Base-by-base conservation (phyloP, 1,140 invertebrate species). In the Arion vulgaris region DNA sequence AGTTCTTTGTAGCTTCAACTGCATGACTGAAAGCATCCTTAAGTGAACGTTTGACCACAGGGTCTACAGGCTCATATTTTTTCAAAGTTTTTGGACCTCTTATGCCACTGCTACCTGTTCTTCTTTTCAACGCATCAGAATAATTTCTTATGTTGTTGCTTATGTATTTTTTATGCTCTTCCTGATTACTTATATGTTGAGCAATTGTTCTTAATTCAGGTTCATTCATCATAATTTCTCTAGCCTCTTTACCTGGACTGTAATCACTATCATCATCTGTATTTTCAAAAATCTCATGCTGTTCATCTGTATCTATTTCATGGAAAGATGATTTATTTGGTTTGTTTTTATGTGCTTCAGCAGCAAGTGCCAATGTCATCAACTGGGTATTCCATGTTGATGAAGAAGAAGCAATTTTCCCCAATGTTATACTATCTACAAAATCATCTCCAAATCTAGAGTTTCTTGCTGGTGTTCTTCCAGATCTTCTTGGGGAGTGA, bases 291-390 rank as follows among this genome's bases (percentile, higher is more conserved):
- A 28, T 38, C 5, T 26, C 41, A 15, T 49, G 38, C 36, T 73
- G 19, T 39, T n/a, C 38, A 41, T 73, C 41, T 1, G 7, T 28
- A 66, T 7, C 62, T 32, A 23, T 32, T 34, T 66, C 62, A 28
- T 7, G 5, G 28, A 5, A 32, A 17, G n/a, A 1, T 17, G 28
- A 11, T 72, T 78, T 68, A 36, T 38, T 36, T 34, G 78, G 78
- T 71, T 69, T 80, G 38, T 80, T 69, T 49, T 80, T 71, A 51
- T 80, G 78, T 34, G 34, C 34, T 49, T 80, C 78, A 19, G 78
- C 78, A 80, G 78, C 78, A 13, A 80, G 78, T n/a, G 78, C 78
- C 53, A 80, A 51, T 7, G 78, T 80, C 78, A 80, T 80, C n/a
- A 80, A 49, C 78, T 80, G 78, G 7, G 78, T 80, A 45, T 80